Percentiles rank a stretch among this genome's conserved stretches.
These are phyloP conservation scores for Pelusios castaneus DNA, from an alignment of 2,113 vertebrate species.

Conservation along the genomic window DNA sequence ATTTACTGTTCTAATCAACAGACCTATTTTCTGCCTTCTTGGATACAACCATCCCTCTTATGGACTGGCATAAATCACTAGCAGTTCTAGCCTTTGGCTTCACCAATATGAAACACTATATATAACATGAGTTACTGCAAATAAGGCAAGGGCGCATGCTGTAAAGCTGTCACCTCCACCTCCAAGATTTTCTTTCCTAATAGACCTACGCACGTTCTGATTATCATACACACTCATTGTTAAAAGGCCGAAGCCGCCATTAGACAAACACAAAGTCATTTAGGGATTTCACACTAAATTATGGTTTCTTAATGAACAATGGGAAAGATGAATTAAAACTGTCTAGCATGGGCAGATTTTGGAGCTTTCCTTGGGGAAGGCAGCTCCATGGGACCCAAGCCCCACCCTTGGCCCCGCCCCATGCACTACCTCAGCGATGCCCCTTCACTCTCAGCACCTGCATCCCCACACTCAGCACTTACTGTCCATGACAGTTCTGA, in stretches of 20 bases:
- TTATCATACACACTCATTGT: conserved; percentile 61
- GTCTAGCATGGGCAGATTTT: no score
- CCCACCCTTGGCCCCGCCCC: no score
- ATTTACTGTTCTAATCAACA: conserved; percentile 81
- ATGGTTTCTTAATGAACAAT: conserved; percentile 16
- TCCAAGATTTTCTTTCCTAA: conserved; percentile 76
- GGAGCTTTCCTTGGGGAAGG: no score
- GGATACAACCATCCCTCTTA: conserved; percentile 59
- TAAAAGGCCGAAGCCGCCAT: conserved; percentile 58
- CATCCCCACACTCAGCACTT: no score
- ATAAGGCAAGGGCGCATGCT: conserved; percentile 71
- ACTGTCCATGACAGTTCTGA: no score
- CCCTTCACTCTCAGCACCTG: no score
- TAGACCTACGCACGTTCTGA: conserved; percentile 60
- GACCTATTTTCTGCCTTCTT: conserved; percentile 70
- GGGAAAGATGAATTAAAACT: background rate
- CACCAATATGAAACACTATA: conserved; percentile 66
- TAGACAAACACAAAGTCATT: conserved; percentile 64
- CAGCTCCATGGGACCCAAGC: no score
- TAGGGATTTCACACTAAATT: conserved; percentile 14
- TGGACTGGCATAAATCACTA: conserved; percentile 74
- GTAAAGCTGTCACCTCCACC: conserved; percentile 78
- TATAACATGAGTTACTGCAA: conserved; percentile 84
- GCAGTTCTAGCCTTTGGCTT: conserved; percentile 59
- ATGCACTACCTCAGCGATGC: no score